These are phyloP conservation scores for Lasioglossum leucozonium DNA, from an alignment of 2,888 invertebrate genomes.

Conservation along the genomic window DNA sequence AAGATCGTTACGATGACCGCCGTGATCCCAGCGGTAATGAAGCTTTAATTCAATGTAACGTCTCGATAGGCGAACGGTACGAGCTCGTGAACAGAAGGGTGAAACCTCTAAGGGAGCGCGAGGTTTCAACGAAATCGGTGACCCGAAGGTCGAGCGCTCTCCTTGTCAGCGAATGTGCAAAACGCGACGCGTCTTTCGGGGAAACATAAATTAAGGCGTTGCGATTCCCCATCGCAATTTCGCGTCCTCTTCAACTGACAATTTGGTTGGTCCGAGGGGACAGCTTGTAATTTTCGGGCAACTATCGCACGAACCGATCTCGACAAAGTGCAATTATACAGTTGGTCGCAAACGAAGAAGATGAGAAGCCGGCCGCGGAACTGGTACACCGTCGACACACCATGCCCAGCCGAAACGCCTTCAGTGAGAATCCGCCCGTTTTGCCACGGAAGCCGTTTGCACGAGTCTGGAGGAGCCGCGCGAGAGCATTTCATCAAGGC, in stretches of 20 bases:
- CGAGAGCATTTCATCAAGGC: neutral
- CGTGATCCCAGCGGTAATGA: neutral
- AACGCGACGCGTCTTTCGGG: constrained; percentile 13
- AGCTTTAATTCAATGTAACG: too few species aligned
- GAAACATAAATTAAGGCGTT: constrained; percentile 43
- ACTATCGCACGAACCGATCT: constrained; percentile 45
- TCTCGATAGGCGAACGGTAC: neutral
- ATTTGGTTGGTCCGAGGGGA: constrained; percentile 44
- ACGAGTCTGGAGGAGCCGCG: neutral
- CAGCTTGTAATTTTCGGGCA: constrained; percentile 61
- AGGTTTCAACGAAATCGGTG: neutral
- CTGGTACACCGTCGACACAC: neutral
- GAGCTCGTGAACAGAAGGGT: neutral
- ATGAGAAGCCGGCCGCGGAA: constrained; percentile 25
- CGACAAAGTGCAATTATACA: constrained; percentile 51
- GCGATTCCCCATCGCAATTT: constrained; percentile 30
- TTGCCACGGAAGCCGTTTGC: neutral
- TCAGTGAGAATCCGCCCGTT: neutral
- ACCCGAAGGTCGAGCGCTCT: neutral
- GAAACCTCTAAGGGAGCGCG: neutral
- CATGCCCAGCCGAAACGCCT: neutral
- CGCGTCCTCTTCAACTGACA: constrained; percentile 34
- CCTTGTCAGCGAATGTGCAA: neutral
- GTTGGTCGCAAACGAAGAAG: constrained; percentile 26
- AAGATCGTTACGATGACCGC: neutral